phyloP scores from a whole-genome alignment of 92 coral and sea anemone species.

The Scolanthus callimorphus region DNA sequence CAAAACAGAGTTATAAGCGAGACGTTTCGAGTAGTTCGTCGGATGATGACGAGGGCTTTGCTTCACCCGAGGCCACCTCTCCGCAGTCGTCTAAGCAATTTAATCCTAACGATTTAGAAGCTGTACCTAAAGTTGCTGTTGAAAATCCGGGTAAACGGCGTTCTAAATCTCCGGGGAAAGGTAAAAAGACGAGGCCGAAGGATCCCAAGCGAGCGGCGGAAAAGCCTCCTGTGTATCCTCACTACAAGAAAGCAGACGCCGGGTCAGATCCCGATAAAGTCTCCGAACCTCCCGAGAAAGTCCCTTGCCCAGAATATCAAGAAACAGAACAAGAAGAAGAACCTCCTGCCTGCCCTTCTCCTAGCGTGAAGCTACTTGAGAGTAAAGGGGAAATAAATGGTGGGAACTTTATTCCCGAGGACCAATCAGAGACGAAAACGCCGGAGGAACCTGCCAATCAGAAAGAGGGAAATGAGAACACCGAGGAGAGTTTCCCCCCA shows the following conservation, averaged over 20 bases:
- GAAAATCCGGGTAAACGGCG: constrained; percentile 13
- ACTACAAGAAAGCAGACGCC: constrained; percentile 13
- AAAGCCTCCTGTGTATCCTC: constrained; percentile 2
- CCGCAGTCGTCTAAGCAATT: constrained; percentile 6
- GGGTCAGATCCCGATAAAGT: constrained; percentile 34
- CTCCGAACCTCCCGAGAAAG: constrained; percentile 31
- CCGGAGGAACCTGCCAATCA: too few relatives aligned
- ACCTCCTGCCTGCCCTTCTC: not conserved
- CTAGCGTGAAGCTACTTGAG: not conserved
- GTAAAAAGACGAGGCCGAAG: constrained; percentile 1
- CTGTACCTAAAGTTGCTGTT: constrained; percentile 3
- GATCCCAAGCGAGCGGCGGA: not conserved
- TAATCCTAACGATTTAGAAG: not conserved
- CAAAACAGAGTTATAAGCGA: too few relatives aligned
- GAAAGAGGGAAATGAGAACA: not conserved
- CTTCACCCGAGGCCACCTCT: constrained; percentile 22
- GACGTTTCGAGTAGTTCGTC: constrained; percentile 9
- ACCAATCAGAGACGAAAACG: not conserved
- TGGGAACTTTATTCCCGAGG: not conserved
- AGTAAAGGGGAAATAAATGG: not conserved
- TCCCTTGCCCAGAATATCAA: constrained; percentile 8
- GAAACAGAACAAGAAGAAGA: not conserved
- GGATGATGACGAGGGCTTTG: constrained; percentile 30
- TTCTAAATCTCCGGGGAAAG: constrained; percentile 14
- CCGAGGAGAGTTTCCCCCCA: not conserved